Conservation (phyloP, 2,113 vertebrate species). For the Oreotrochilus melanogaster region DNA sequence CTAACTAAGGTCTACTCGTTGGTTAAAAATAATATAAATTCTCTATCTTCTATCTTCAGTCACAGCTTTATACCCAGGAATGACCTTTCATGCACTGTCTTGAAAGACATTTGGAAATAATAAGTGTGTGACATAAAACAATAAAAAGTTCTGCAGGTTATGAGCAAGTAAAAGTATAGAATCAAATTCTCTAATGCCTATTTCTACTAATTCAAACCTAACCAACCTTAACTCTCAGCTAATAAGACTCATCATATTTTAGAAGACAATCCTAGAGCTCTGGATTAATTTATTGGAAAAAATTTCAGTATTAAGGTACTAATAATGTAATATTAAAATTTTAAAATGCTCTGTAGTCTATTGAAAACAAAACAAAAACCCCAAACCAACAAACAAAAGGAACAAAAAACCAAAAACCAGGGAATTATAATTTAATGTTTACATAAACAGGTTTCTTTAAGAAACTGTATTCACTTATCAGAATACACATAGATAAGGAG, state of each 20-base stretch:
- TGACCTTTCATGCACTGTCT: slow-evolving; percentile 11
- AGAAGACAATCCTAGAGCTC: background rate
- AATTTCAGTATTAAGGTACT: background rate
- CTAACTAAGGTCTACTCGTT: background rate
- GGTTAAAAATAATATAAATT: background rate
- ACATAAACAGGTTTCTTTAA: background rate
- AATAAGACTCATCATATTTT: background rate
- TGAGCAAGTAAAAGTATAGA: background rate
- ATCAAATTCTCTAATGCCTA: background rate
- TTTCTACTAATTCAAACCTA: background rate
- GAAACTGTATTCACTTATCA: background rate
- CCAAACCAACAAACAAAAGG: no score
- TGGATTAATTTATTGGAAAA: background rate
- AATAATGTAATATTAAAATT: background rate
- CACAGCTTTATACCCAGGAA: background rate
- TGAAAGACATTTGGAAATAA: background rate
- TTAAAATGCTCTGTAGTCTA: background rate
- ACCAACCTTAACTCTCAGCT: background rate
- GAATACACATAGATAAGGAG: background rate
- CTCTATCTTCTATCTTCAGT: background rate
- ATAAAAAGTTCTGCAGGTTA: background rate
- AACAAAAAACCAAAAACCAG: no score
- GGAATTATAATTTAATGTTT: background rate
- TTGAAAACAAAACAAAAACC: background rate
- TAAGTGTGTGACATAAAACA: background rate